Conservation (phyloP, 2,797 vertebrate species). For the Esox masquinongy region DNA sequence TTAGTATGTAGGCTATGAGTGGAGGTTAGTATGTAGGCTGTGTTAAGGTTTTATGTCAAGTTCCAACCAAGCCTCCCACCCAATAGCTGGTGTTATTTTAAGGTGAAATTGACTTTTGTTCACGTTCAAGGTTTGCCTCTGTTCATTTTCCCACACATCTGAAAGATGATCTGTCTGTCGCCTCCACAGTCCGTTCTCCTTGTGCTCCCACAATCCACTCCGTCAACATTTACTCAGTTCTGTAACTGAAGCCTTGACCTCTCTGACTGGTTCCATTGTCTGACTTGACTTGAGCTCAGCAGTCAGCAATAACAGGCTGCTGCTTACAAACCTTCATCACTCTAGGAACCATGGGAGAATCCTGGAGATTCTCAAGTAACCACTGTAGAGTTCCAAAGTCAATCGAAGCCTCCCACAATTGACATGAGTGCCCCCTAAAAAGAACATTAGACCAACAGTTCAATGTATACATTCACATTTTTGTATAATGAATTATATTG, state of each 20-base stretch:
- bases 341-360: neutral
- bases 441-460: too few relatives aligned
- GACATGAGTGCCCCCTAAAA: too few relatives aligned
- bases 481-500: too few relatives aligned
- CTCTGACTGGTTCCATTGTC: neutral
- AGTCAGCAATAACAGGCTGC: neutral
- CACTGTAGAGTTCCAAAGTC: too few relatives aligned
- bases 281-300: neutral
- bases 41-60: neutral
- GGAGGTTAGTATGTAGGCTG: neutral
- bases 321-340: neutral
- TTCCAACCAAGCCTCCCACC: neutral
- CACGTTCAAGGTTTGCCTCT: neutral
- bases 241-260: neutral
- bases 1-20: too few relatives aligned
- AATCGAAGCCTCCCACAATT: too few relatives aligned
- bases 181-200: neutral
- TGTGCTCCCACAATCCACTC: neutral
- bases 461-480: too few relatives aligned
- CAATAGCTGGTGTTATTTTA: neutral
- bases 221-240: neutral
- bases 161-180: neutral
- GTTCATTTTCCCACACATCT: neutral
- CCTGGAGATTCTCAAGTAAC: neutral
- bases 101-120: neutral